These are phyloP conservation scores for Scolanthus callimorphus DNA, from an alignment of 92 coral and sea anemone genomes.

Conservation along the genomic window DNA sequence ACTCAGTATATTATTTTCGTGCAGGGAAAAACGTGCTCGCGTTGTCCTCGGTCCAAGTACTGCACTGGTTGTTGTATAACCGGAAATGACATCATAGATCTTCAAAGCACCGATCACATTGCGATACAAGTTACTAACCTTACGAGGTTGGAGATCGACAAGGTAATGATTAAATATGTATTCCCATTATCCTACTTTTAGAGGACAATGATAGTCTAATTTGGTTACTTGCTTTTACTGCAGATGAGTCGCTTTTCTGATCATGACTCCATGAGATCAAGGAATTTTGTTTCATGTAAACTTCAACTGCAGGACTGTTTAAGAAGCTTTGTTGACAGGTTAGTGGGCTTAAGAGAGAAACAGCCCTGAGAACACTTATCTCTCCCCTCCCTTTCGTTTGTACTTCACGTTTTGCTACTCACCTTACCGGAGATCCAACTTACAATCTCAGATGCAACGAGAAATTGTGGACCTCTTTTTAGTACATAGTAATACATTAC, in stretches of 20 bases:
- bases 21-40: constrained; percentile 68
- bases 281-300: constrained; percentile 16
- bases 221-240: not conserved
- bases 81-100: constrained; percentile 29
- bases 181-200: not conserved
- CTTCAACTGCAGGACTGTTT: constrained; percentile 55
- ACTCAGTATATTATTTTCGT: not conserved
- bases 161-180: constrained; percentile 24
- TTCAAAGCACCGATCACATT: constrained; percentile 62
- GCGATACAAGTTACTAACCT: constrained; percentile 49
- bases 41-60: constrained; percentile 41
- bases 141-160: constrained; percentile 48
- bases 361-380: no score
- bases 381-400: no score
- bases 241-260: constrained; percentile 63
- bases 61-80: constrained; percentile 62
- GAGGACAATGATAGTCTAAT: not conserved
- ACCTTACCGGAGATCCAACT: no score
- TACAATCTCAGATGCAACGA: no score
- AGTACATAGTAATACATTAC: no score
- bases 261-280: constrained; percentile 43
- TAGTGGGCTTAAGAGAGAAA: not conserved
- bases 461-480: no score
- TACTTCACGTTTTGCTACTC: no score
- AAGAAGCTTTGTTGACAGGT: constrained; percentile 48